phyloP scores from a whole-genome alignment of 2,888 invertebrate genomes.

The Nezara viridula region DNA sequence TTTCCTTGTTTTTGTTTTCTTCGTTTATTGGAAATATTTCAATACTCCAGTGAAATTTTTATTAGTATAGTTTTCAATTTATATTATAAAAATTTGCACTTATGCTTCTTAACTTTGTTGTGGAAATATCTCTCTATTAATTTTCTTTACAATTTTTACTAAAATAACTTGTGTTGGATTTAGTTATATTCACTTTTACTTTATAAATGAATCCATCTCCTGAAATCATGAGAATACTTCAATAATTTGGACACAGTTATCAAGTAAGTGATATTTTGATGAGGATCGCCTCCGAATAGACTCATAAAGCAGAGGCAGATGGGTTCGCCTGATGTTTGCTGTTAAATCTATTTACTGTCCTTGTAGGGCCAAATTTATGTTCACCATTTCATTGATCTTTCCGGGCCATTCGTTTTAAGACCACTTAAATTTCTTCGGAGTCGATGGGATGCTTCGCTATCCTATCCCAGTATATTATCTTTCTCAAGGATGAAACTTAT shows the following conservation, averaged over 20 bases:
- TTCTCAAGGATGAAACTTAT: not conserved
- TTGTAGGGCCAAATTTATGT: not conserved
- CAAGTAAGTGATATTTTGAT: not conserved
- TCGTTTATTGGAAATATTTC: too few species aligned
- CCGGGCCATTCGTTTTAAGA: not conserved
- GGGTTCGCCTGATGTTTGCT: not conserved
- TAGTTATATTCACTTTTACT: too few species aligned
- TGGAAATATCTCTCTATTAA: too few species aligned
- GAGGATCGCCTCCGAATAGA: not conserved
- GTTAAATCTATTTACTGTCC: constrained; percentile 12
- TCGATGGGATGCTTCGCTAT: not conserved
- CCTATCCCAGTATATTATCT: not conserved
- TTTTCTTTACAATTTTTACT: too few species aligned
- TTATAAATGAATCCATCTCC: too few species aligned
- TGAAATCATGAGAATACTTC: too few species aligned
- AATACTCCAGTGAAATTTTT: too few species aligned
- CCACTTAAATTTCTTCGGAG: constrained; percentile 19
- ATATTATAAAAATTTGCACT: too few species aligned
- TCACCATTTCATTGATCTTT: constrained; percentile 17
- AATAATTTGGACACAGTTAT: not conserved
- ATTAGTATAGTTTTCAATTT: too few species aligned
- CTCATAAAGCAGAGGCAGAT: constrained; percentile 7
- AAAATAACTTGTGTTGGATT: too few species aligned
- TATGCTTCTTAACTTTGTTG: too few species aligned
- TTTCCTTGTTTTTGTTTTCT: too few species aligned